phyloP scores from a whole-genome alignment of 1,140 invertebrate genomes.

The Drosophila sechellia region DNA sequence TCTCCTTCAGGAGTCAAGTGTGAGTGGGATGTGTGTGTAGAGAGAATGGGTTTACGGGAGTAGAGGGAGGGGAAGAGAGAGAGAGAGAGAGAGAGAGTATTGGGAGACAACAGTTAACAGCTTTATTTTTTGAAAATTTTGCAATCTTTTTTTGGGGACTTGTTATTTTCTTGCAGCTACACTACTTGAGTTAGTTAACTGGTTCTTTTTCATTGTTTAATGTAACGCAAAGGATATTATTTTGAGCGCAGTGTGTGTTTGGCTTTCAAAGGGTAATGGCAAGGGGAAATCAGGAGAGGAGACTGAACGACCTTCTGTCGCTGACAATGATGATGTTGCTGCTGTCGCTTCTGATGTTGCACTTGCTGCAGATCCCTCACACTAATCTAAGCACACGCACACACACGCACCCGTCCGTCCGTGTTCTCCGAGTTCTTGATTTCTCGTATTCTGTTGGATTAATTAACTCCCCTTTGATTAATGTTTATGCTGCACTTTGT shows the following conservation, averaged over 20 bases:
- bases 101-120: conserved; percentile 80
- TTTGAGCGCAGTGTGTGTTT: conserved; percentile 47
- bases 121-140: conserved; percentile 60
- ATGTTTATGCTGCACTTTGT: conserved; percentile 37
- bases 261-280: conserved; percentile 32
- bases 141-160: conserved; percentile 28
- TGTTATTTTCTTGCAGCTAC: conserved; percentile 69
- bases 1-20: conserved; percentile 25
- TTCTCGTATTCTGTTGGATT: background rate
- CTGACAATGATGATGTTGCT: conserved; percentile 83
- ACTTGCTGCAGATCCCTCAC: conserved; percentile 40
- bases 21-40: conserved; percentile 33
- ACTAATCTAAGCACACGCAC: conserved; percentile 36
- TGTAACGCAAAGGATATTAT: conserved; percentile 54
- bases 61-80: conserved; percentile 24
- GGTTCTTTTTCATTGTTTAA: conserved; percentile 37
- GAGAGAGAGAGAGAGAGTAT: conserved; percentile 68
- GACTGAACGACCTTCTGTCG: conserved; percentile 60
- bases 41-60: conserved; percentile 38
- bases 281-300: conserved; percentile 27
- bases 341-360: conserved; percentile 50
- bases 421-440: background rate
- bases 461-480: conserved; percentile 9
- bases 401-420: conserved; percentile 33
- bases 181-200: conserved; percentile 73